Conservation (phyloP, 64 coral and sea anemone genomes). For the Pachyseris speciosa region DNA sequence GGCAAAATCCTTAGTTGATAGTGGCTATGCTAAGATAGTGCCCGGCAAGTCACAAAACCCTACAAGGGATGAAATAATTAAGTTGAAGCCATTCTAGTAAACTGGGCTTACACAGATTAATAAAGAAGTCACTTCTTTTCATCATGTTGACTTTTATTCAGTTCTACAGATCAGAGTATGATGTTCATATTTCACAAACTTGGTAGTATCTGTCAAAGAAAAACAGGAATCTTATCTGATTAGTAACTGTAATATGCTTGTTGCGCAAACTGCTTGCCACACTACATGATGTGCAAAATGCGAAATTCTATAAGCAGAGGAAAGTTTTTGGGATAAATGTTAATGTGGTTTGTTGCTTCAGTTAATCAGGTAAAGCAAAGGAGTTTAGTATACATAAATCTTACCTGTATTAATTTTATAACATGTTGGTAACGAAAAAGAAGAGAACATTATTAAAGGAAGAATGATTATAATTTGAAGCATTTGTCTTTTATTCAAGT, state of each 20-base stretch:
- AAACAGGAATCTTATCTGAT: slow-evolving; percentile 12
- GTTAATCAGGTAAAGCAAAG: slow-evolving; percentile 24
- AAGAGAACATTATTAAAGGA: slow-evolving; percentile 5
- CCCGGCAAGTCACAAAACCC: background rate
- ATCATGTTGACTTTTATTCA: slow-evolving; percentile 18
- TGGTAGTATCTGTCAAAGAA: slow-evolving; percentile 8
- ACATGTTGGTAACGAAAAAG: slow-evolving; percentile 19
- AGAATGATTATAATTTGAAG: slow-evolving; percentile 17
- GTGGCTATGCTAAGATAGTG: background rate
- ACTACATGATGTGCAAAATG: slow-evolving; percentile 20
- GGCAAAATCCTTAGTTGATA: background rate
- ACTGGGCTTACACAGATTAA: slow-evolving; percentile 15
- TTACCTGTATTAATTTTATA: slow-evolving; percentile 30
- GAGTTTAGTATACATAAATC: slow-evolving; percentile 28
- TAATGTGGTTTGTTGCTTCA: slow-evolving; percentile 23
- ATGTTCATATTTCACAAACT: slow-evolving; percentile 9
- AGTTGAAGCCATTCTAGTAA: background rate
- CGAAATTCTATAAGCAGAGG: slow-evolving; percentile 24
- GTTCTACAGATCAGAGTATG: slow-evolving; percentile 11
- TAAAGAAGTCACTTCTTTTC: slow-evolving; percentile 14
- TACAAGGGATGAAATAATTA: background rate
- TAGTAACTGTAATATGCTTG: slow-evolving; percentile 21
- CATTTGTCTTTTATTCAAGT: slow-evolving; percentile 28
- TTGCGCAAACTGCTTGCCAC: slow-evolving; percentile 10
- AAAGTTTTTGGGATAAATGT: slow-evolving; percentile 22